These are phyloP conservation scores for Poeciliopsis paucimaculata DNA, from an alignment of 2,797 vertebrate genomes.

Conservation along the genomic window DNA sequence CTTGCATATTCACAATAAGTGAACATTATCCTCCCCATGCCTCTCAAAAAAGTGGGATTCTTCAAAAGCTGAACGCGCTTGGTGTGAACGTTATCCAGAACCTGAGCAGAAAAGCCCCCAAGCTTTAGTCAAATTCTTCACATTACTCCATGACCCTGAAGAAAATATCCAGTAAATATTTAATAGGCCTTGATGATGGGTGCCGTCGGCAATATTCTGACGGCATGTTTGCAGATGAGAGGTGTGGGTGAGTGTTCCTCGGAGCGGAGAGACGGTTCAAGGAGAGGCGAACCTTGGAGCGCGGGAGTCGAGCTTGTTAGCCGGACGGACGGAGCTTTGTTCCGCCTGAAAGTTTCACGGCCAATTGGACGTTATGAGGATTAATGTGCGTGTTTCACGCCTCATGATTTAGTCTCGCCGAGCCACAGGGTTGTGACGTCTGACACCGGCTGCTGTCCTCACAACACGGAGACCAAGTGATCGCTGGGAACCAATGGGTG, in stretches of 20 bases:
- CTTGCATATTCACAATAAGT: neutral
- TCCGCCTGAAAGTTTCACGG: conserved; percentile 49
- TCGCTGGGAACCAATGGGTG: neutral
- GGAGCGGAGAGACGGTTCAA: conserved; percentile 26
- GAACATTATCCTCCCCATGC: neutral
- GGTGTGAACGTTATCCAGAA: too few relatives aligned
- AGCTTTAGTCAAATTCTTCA: neutral
- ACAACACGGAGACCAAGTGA: neutral
- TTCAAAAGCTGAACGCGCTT: neutral
- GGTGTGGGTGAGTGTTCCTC: conserved; percentile 36
- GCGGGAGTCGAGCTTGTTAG: conserved; percentile 47
- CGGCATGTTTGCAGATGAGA: conserved; percentile 31
- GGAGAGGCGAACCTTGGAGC: conserved; percentile 40
- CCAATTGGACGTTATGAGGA: conserved; percentile 68
- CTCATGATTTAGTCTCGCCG: conserved; percentile 30
- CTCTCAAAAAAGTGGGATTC: neutral
- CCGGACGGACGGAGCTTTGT: conserved; percentile 38
- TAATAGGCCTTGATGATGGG: conserved; percentile 9
- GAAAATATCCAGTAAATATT: conserved; percentile 48
- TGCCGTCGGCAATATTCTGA: conserved; percentile 6
- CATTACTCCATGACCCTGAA: conserved; percentile 12
- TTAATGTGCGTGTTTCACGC: conserved; percentile 41
- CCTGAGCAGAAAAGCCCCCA: neutral
- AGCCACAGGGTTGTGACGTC: conserved; percentile 4
- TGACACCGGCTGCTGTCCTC: conserved; percentile 4